phyloP scores from a whole-genome alignment of 2,888 invertebrate species.

The Pseudeuparius sepicola region DNA sequence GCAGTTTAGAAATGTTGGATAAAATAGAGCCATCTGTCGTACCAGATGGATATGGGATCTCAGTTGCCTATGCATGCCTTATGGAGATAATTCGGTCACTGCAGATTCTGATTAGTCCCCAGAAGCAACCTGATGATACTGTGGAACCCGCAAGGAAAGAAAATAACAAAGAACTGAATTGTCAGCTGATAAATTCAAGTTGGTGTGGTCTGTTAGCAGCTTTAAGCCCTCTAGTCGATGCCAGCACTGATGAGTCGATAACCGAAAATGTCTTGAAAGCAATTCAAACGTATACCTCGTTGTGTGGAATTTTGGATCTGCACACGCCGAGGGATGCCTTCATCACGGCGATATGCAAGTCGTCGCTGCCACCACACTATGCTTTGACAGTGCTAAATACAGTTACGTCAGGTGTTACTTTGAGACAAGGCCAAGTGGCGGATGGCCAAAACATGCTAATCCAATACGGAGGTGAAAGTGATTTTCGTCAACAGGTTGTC shows the following conservation, averaged over 20 bases:
- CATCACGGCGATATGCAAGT: slow-evolving; percentile 88
- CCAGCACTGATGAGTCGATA: slow-evolving; percentile 87
- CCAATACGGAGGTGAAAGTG: slow-evolving; percentile 52
- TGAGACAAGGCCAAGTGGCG: slow-evolving; percentile 27
- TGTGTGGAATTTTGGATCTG: slow-evolving; percentile 76
- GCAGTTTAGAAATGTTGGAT: slow-evolving; percentile 90
- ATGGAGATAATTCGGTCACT: slow-evolving; percentile 85
- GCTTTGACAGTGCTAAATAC: slow-evolving; percentile 76
- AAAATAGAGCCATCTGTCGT: slow-evolving; percentile 88
- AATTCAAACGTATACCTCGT: slow-evolving; percentile 79
- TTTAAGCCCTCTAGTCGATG: slow-evolving; percentile 83
- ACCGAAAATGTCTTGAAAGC: slow-evolving; percentile 87
- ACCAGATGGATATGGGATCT: slow-evolving; percentile 96
- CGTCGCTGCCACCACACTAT: slow-evolving; percentile 93
- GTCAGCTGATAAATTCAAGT: slow-evolving; percentile 81
- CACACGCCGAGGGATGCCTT: slow-evolving; percentile 84
- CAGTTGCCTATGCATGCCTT: slow-evolving; percentile 88
- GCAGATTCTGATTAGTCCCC: slow-evolving; percentile 58
- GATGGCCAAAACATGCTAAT: slow-evolving; percentile 35
- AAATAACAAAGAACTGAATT: slow-evolving; percentile 44
- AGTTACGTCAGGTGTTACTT: slow-evolving; percentile 44
- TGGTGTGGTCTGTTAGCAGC: slow-evolving; percentile 94
- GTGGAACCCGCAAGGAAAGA: slow-evolving; percentile 29
- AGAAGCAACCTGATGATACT: slow-evolving; percentile 35
- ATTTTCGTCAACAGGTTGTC: slow-evolving; percentile 88